A percentile compares a stretch with the other conserved stretches of the same genome.
Conservation (phyloP, 1,140 invertebrate genomes). For the Drosophila tani region DNA sequence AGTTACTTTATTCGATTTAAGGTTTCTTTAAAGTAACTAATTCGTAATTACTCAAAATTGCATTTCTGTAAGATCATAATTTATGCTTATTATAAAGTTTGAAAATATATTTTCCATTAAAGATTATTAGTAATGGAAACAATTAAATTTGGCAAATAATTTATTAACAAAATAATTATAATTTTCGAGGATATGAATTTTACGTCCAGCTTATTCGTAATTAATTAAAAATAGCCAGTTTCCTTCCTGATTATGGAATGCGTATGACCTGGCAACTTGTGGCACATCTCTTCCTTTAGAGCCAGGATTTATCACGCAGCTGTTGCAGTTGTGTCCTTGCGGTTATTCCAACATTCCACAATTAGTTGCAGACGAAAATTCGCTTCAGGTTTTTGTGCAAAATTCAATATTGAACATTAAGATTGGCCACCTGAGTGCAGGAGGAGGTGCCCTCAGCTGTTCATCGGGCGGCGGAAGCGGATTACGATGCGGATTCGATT, state of each 20-base stretch:
- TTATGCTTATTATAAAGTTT: neutral
- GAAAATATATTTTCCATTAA: neutral
- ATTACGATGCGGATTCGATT: constrained; percentile 72
- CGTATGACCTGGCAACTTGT: neutral
- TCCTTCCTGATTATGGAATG: neutral
- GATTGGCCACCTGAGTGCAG: constrained; percentile 43
- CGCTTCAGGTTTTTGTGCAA: constrained; percentile 12
- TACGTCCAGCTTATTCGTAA: neutral
- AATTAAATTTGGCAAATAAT: neutral
- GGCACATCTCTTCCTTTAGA: neutral
- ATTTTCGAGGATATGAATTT: neutral
- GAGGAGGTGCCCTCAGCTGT: constrained; percentile 54
- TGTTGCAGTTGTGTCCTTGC: constrained; percentile 9
- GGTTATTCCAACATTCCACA: constrained; percentile 36
- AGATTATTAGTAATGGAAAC: neutral
- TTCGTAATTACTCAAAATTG: neutral
- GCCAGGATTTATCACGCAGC: neutral
- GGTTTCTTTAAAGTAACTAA: neutral
- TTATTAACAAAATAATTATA: neutral
- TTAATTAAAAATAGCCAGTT: too few species aligned
- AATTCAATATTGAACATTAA: constrained; percentile 45
- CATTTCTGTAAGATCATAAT: neutral
- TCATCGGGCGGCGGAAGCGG: constrained; percentile 42
- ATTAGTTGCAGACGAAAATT: constrained; percentile 35
- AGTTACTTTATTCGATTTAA: too few species aligned